Conservation (phyloP, 2,888 invertebrate species). For the Leistus spinibarbis region DNA sequence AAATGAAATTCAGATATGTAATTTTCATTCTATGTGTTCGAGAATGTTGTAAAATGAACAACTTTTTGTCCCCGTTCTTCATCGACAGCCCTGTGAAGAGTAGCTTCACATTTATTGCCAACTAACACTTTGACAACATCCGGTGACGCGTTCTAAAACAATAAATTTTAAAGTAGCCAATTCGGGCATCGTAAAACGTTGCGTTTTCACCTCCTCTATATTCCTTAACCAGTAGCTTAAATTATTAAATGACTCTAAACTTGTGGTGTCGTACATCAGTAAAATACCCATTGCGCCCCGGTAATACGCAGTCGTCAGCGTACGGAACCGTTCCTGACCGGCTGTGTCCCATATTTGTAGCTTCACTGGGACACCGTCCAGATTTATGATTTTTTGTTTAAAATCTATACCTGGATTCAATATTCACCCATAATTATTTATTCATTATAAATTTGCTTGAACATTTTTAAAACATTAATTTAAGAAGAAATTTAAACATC, state of each 20-base stretch:
- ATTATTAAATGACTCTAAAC: conserved; percentile 88
- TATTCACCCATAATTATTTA: neutral
- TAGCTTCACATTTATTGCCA: conserved; percentile 83
- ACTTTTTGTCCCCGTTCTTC: conserved; percentile 83
- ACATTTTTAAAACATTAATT: too few species aligned
- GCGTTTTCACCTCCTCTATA: conserved; percentile 76
- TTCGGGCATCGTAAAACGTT: neutral
- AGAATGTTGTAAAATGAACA: too few species aligned
- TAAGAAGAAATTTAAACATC: too few species aligned
- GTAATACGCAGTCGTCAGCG: conserved; percentile 87
- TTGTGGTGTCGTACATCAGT: conserved; percentile 89
- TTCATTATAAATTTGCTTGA: neutral
- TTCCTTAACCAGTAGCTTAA: conserved; percentile 89
- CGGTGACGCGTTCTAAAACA: conserved; percentile 77
- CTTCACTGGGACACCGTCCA: conserved; percentile 85
- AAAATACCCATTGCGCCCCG: conserved; percentile 91
- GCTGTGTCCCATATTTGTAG: conserved; percentile 90
- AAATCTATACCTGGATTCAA: conserved; percentile 79
- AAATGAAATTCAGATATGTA: conserved; percentile 51
- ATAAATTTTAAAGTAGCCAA: neutral
- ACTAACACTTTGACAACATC: conserved; percentile 86
- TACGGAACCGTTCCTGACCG: conserved; percentile 75
- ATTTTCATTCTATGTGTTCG: neutral
- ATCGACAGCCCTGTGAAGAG: conserved; percentile 76
- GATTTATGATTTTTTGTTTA: conserved; percentile 86